phyloP scores from a whole-genome alignment of 1,140 invertebrate species.

The Lordiphosa collinella region DNA sequence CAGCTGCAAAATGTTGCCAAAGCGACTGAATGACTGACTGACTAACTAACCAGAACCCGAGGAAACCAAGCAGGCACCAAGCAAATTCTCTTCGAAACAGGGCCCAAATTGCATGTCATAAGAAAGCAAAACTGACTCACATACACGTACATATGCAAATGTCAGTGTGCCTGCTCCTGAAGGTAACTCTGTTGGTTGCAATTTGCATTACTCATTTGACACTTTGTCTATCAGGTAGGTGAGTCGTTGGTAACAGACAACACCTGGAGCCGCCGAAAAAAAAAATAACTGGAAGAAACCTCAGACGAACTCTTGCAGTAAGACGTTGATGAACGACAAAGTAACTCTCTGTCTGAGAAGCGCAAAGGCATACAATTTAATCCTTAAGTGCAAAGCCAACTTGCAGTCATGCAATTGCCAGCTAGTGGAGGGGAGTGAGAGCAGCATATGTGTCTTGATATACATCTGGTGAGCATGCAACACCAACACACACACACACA shows the following conservation, averaged over 20 bases:
- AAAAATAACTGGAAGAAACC: neutral
- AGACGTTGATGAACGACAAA: constrained; percentile 67
- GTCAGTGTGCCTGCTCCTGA: constrained; percentile 15
- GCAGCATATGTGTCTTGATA: constrained; percentile 61
- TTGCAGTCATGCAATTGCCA: constrained; percentile 39
- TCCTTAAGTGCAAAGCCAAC: constrained; percentile 49
- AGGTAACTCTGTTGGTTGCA: constrained; percentile 27
- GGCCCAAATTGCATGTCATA: constrained; percentile 7
- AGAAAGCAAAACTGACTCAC: constrained; percentile 9
- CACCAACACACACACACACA: constrained; percentile 57
- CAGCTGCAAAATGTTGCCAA: constrained; percentile 56
- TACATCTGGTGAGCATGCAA: constrained; percentile 60
- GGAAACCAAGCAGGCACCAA: constrained; percentile 5
- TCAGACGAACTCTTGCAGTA: constrained; percentile 26
- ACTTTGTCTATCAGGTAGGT: constrained; percentile 62
- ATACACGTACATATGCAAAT: constrained; percentile 5
- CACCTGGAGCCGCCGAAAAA: constrained; percentile 24
- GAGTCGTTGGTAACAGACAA: constrained; percentile 9
- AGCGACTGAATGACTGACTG: constrained; percentile 17
- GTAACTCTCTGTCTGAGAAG: constrained; percentile 16
- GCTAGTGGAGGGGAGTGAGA: constrained; percentile 8
- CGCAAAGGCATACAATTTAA: constrained; percentile 55
- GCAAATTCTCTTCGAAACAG: neutral
- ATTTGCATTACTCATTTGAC: constrained; percentile 77
- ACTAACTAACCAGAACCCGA: constrained; percentile 21